Evolutionary conservation across 2,888 invertebrate genomes (phyloP).

Genomic region (Pardosa pseudoannulata): DNA sequence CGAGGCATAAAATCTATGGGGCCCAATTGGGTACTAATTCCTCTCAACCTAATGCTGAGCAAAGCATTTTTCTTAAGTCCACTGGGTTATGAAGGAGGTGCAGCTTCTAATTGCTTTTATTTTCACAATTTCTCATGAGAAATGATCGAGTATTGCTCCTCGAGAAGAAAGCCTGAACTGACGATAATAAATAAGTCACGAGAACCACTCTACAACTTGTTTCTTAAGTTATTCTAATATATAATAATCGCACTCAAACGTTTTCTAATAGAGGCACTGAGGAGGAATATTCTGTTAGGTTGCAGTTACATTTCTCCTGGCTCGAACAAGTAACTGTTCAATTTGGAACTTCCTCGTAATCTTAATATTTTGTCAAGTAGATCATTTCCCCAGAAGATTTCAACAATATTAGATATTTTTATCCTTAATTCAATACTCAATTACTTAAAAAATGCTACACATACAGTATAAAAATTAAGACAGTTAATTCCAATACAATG

Average conservation of each 20-base stretch:
- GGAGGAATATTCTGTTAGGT: too few species aligned
- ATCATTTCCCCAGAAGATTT: too few species aligned
- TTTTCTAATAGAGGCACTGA: neutral
- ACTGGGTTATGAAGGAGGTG: slow-evolving; percentile 2
- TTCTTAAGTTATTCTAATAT: neutral
- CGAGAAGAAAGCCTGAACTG: neutral
- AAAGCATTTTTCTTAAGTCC: slow-evolving; percentile 20
- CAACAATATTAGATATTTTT: too few species aligned
- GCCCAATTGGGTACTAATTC: slow-evolving; percentile 22
- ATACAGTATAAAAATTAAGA: too few species aligned
- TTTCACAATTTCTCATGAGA: slow-evolving; percentile 20
- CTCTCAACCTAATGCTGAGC: neutral
- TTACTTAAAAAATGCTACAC: too few species aligned
- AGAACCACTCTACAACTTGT: neutral
- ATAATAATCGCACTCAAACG: neutral
- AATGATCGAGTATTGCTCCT: slow-evolving; percentile 7
- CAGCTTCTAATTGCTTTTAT: slow-evolving; percentile 9
- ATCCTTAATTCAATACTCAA: too few species aligned
- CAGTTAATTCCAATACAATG: too few species aligned
- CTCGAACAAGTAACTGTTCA: too few species aligned
- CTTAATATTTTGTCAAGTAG: too few species aligned
- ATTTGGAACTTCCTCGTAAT: too few species aligned
- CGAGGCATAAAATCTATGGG: neutral
- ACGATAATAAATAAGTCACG: slow-evolving; percentile 5
- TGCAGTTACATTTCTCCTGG: too few species aligned